Percentiles rank a stretch among this genome's conserved stretches.
These are phyloP conservation scores for Ahaetulla prasina DNA, from an alignment of 2,113 vertebrate genomes.

Conservation along the genomic window DNA sequence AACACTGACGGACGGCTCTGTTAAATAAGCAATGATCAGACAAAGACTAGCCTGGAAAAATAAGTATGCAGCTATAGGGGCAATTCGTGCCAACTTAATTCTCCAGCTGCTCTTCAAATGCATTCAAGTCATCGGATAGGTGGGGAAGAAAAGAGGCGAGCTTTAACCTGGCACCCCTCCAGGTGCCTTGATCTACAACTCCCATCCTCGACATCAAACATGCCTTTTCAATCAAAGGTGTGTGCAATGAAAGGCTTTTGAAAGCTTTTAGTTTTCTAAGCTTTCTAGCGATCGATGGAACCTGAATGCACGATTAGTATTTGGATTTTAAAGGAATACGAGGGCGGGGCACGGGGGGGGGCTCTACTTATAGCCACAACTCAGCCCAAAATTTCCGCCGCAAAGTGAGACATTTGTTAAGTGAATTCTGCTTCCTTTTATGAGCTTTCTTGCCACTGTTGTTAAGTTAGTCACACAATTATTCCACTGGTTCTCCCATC, in stretches of 20 bases:
- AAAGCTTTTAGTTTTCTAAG: background rate
- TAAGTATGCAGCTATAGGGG: fast-evolving
- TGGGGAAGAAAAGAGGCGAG: fast-evolving
- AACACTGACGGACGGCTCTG: background rate
- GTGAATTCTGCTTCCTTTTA: too few species aligned
- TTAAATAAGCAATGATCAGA: background rate
- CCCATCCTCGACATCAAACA: background rate
- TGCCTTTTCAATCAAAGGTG: background rate
- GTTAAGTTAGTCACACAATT: too few species aligned
- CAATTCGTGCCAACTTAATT: background rate
- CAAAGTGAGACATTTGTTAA: too few species aligned
- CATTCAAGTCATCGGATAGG: fast-evolving
- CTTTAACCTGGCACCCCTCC: background rate
- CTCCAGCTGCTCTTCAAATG: fast-evolving
- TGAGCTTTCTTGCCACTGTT: too few species aligned
- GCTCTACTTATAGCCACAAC: background rate
- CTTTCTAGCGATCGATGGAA: background rate
- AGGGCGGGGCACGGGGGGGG: fast-evolving
- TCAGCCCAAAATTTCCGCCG: too few species aligned
- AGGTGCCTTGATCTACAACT: background rate
- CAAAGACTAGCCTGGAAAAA: background rate
- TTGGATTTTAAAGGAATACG: background rate
- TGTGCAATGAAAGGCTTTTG: background rate
- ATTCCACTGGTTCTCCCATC: too few species aligned
- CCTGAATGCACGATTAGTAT: background rate